A percentile compares a stretch with the other conserved stretches of the same genome.
Conservation (phyloP, 2,113 vertebrate species). For the Recurvirostra avosetta region DNA sequence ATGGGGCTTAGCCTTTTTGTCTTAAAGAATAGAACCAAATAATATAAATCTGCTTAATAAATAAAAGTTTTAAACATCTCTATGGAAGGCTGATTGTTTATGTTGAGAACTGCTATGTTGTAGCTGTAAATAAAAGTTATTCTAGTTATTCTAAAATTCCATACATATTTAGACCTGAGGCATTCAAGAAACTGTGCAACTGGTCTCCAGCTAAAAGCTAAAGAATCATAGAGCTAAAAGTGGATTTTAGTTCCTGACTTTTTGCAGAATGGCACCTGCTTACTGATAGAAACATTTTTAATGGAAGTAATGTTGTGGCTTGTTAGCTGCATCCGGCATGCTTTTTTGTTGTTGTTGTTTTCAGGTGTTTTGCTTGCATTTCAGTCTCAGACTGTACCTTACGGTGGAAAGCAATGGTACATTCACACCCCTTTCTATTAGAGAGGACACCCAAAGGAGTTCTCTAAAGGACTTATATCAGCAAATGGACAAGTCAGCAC, state of each 20-base stretch:
- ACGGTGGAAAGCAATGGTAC: background rate
- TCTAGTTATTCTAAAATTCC: background rate
- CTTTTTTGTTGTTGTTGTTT: background rate
- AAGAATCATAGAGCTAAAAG: background rate
- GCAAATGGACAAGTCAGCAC: background rate
- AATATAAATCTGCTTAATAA: background rate
- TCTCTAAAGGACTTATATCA: rapidly evolving
- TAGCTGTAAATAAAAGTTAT: background rate
- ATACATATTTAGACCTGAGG: background rate
- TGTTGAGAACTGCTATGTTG: background rate
- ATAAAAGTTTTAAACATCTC: background rate
- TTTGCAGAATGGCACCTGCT: background rate
- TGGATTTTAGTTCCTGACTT: background rate
- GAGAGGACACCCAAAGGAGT: background rate
- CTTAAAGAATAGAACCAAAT: background rate
- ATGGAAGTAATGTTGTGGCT: background rate
- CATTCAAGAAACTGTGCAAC: background rate
- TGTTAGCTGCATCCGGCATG: background rate
- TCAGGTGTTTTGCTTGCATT: background rate
- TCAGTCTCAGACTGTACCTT: background rate
- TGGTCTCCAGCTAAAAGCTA: background rate
- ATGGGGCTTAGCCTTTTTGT: background rate
- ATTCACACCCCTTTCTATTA: background rate
- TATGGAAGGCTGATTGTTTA: background rate
- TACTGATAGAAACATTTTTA: background rate